Evolutionary conservation across 1,140 invertebrate species (phyloP).

Genomic region (Listronotus oregonensis): DNA sequence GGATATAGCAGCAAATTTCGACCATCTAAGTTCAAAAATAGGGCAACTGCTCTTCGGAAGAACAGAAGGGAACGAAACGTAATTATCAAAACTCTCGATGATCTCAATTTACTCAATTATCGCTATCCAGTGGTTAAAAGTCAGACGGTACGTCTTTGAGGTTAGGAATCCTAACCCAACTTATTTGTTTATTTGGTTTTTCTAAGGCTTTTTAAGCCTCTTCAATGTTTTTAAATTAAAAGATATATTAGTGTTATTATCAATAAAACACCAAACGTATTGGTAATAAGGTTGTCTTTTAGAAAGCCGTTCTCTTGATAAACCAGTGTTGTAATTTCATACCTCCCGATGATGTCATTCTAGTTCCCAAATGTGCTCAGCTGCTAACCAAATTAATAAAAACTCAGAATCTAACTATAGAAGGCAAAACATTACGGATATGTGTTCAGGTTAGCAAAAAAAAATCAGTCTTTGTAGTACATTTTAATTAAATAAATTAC

Average conservation of each 20-base stretch:
- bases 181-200: not conserved
- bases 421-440: conserved; percentile 52
- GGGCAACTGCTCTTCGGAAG: conserved; percentile 2
- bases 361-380: conserved; percentile 57
- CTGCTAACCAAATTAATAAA: conserved; percentile 56
- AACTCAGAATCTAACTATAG: conserved; percentile 49
- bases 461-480: not conserved
- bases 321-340: conserved; percentile 56
- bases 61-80: conserved; percentile 10
- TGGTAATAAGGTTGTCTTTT: conserved; percentile 30
- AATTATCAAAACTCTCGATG: conserved; percentile 14
- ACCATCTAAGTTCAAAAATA: conserved; percentile 12
- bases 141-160: not conserved
- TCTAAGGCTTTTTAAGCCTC: too few species aligned
- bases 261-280: not conserved
- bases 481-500: too few species aligned
- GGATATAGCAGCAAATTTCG: conserved; percentile 1
- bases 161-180: not conserved
- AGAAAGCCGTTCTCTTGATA: conserved; percentile 56
- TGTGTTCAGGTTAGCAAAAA: conserved; percentile 40
- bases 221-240: too few species aligned
- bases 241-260: too few species aligned
- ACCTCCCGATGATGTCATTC: conserved; percentile 51
- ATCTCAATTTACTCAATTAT: conserved; percentile 20
- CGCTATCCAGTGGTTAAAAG: conserved; percentile 13